Evolutionary conservation across 2,888 invertebrate genomes (phyloP).

Genomic region (Opisthograptis luteolata): DNA sequence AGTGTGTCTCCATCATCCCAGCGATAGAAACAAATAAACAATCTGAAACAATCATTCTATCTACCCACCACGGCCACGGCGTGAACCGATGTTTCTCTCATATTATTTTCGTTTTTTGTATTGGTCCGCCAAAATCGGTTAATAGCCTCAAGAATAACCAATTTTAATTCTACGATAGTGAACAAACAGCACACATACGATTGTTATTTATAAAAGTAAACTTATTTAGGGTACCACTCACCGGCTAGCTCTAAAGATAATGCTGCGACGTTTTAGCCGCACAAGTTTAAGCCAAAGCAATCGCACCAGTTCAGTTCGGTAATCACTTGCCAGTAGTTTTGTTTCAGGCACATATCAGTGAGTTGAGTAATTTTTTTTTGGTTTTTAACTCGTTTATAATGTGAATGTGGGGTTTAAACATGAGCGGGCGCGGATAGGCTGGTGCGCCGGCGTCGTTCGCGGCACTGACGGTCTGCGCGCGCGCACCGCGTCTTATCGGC

Average conservation of each 20-base stretch:
- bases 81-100: slow-evolving; percentile 30
- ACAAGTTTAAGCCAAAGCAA: slow-evolving; percentile 60
- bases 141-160: slow-evolving; percentile 26
- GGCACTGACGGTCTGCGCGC: slow-evolving; percentile 62
- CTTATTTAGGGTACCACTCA: slow-evolving; percentile 27
- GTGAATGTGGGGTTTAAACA: slow-evolving; percentile 37
- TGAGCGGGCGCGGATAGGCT: slow-evolving; percentile 38
- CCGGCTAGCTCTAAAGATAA: slow-evolving; percentile 24
- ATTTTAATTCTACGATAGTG: slow-evolving; percentile 19
- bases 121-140: slow-evolving; percentile 34
- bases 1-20: neutral
- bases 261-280: slow-evolving; percentile 40
- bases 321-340: slow-evolving; percentile 60
- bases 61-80: slow-evolving; percentile 26
- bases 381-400: slow-evolving; percentile 50
- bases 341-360: slow-evolving; percentile 63
- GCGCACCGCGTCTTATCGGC: slow-evolving; percentile 70
- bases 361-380: slow-evolving; percentile 60
- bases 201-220: slow-evolving; percentile 21
- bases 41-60: too few species aligned
- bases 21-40: slow-evolving; percentile 39
- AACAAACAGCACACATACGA: slow-evolving; percentile 11
- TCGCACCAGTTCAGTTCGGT: slow-evolving; percentile 64
- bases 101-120: slow-evolving; percentile 41
- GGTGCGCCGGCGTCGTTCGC: slow-evolving; percentile 65